phyloP scores from a whole-genome alignment of 2,113 vertebrate species.

The Gadus chalcogrammus region DNA sequence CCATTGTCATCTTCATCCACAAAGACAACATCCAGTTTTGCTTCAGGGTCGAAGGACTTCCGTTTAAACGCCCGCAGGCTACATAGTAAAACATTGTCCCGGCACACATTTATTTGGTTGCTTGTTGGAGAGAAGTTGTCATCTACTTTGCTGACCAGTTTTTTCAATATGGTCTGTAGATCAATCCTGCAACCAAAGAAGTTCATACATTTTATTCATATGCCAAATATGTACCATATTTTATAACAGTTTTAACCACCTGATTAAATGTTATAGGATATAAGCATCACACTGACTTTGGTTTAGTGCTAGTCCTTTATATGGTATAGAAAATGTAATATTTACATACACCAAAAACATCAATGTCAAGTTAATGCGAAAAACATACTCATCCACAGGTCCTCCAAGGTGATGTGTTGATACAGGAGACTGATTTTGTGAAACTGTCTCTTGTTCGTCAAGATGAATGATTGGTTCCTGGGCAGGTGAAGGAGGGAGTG shows the following conservation, averaged over 20 bases:
- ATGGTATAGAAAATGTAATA: too few species aligned
- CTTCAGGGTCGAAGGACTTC: background rate
- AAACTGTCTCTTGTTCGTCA: background rate
- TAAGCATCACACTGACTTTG: too few species aligned
- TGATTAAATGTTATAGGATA: too few species aligned
- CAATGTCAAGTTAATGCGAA: background rate
- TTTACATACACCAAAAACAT: too few species aligned
- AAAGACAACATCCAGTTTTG: conserved; percentile 4
- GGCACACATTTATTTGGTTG: conserved; percentile 4
- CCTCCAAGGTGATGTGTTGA: too few species aligned
- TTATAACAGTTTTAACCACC: background rate
- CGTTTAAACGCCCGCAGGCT: background rate
- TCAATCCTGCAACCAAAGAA: background rate
- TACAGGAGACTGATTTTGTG: too few species aligned
- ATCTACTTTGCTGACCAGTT: conserved; percentile 2
- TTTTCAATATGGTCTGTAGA: background rate
- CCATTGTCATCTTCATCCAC: conserved; percentile 1
- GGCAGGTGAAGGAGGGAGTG: conserved; percentile 6
- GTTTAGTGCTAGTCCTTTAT: too few species aligned
- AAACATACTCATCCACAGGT: too few species aligned
- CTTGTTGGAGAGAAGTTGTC: background rate
- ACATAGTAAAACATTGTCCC: background rate
- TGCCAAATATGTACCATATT: background rate
- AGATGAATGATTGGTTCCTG: conserved; percentile 8
- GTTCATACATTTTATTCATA: too few species aligned